Base-by-base conservation (phyloP, 2,888 invertebrate species). In the Boloria selene region DNA sequence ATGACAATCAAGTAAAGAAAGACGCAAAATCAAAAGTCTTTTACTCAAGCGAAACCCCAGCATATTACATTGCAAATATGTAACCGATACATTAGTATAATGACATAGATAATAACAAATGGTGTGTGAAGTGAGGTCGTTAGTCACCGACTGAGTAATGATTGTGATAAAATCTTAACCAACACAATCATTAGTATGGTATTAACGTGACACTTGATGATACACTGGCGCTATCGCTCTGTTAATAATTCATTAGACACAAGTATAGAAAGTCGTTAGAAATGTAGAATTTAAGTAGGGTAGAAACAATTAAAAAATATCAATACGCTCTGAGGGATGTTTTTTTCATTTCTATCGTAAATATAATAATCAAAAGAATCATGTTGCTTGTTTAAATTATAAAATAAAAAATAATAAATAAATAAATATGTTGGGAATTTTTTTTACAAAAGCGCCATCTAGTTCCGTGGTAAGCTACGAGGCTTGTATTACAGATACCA, bases 81-180 rank as follows among this genome's bases (percentile, higher is more conserved):
- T n/a, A 13, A 59, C 59, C 47, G 69, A 72, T 53, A 63, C 58
- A 67, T 67, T 64, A 60, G 31, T 22, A 53, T 61, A 63, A 66
- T 54, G 58, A 59, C 49, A 47, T 17, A 45, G 61, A 65, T 65
- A 38, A 62, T 58, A 59, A 59, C 59, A 64, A 64, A 64, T 59
- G 64, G 59, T 52, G 52, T 63, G 58, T 62, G 58, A 63, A 63
- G 52, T 56, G 61, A 53, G 26, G 56, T 63, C 66, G 62, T 66
- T 66, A 67, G 66, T 63, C 62, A 62, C 58, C 50, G 54, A 50
- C 42, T 58, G 63, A 53, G 18, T 67, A 67, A 63, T 67, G 62
- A 53, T 58, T 22, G 62, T 52, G 58, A 67, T 67, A 59, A 51
- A 63, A 67, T 67, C 66, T 67, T 58, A 62, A 52, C 52, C 42